Base-by-base conservation (phyloP, 2,113 vertebrate species). In the Scatophagus argus region DNA sequence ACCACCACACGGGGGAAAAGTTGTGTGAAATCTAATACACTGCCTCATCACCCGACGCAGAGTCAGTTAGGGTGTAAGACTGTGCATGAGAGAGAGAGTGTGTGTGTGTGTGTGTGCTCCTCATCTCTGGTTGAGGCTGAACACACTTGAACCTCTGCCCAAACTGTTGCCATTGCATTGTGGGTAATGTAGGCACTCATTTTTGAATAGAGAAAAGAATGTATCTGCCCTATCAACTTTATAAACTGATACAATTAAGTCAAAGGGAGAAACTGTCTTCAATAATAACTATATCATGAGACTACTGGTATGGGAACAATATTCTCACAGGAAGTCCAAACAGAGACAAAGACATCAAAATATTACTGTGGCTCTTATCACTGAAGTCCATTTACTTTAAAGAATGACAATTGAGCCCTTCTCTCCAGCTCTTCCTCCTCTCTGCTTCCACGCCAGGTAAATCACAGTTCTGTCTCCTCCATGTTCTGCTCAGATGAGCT, bases 401-500 rank as follows among this genome's bases (percentile, higher is more conserved):
- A 82, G 47, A 46, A 3, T 67, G 44, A 76, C 31, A 52, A 39
- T 68, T 51, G 12, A 4, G 54, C 41, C 41, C 11, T 11, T 38
- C 23, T 58, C 23, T 25, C n/a, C 46, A 39, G 23, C 61, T 64
- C 66, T 31, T 44, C 27, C 31, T n/a, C 58, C 38, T 64, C 54
- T 67, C 31, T 72, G 52, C 60, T 79, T 60, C 77, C 66, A 46
- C 11, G 5, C 31, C 72, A 83, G 83, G 80, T 87, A 84, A 72
- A 83, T 80, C 81, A 82, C 75, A 73, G 56, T 8, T 54, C 68
- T 43, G 79, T 78, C 85, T 79, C 49, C 36, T 58, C 52, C 29
- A 19, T 10, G 83, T 88, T 90, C 83, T 79, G 85, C 88, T 90
- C 80, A 74, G 84, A 67, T 87, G 71, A 83, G 64, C 78, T 82